Evolutionary conservation across 1,140 invertebrate species (phyloP).

Genomic region (Drosophila kohkoa): DNA sequence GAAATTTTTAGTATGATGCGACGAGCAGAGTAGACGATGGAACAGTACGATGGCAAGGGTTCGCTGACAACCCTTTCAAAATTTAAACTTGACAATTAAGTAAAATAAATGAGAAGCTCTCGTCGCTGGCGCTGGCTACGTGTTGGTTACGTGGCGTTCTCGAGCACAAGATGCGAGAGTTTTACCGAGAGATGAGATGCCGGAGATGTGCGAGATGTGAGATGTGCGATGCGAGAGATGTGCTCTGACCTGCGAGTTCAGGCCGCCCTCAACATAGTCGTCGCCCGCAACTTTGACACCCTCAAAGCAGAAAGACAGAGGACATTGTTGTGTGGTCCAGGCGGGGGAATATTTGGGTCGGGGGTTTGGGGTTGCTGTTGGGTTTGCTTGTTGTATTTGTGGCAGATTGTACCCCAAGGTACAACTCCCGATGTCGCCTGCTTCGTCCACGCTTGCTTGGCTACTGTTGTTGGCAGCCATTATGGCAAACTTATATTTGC

Average conservation of each 20-base stretch:
- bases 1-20: constrained; percentile 35
- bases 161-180: constrained; percentile 60
- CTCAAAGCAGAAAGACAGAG: constrained; percentile 17
- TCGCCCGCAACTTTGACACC: constrained; percentile 71
- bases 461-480: constrained; percentile 72
- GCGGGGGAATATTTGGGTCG: neutral
- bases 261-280: constrained; percentile 10
- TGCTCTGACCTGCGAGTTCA: constrained; percentile 40
- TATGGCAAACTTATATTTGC: constrained; percentile 81
- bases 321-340: too few relatives aligned
- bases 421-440: constrained; percentile 19
- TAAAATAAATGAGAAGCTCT: constrained; percentile 79
- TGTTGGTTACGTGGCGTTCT: constrained; percentile 51
- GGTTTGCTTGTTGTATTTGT: constrained; percentile 66
- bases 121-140: constrained; percentile 55
- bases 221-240: neutral
- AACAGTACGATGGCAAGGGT: neutral
- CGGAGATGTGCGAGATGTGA: constrained; percentile 15
- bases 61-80: constrained; percentile 76
- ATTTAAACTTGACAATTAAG: constrained; percentile 81
- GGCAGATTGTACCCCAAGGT: constrained; percentile 82
- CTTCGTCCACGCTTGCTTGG: constrained; percentile 25
- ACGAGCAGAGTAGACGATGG: constrained; percentile 4
- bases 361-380: constrained; percentile 32
- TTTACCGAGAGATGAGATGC: constrained; percentile 2